phyloP scores from a whole-genome alignment of 2,113 vertebrate species.

The Hyla sarda region DNA sequence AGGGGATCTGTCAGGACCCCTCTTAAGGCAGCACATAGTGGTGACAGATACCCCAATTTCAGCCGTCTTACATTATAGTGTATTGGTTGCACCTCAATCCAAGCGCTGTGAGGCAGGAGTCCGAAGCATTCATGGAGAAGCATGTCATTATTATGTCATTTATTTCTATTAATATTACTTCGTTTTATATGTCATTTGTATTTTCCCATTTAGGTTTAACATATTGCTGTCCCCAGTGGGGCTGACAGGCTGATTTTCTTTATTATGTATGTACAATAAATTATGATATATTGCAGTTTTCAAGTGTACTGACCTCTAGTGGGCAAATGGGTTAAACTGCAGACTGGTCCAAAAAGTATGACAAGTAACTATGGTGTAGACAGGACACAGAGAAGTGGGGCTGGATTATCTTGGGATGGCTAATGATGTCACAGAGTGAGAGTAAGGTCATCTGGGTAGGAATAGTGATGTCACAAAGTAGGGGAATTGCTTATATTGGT shows the following conservation, averaged over 20 bases:
- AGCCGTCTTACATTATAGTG: too few species aligned
- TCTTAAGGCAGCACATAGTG: too few species aligned
- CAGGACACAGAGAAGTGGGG: too few species aligned
- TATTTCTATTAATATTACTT: not conserved
- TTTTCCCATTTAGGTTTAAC: not conserved
- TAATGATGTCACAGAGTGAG: not conserved
- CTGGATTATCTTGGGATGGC: not conserved
- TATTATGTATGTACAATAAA: not conserved
- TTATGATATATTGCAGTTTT: not conserved
- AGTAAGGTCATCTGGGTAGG: too few species aligned
- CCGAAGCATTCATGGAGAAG: too few species aligned
- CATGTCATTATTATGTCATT: not conserved
- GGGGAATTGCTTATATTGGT: too few species aligned
- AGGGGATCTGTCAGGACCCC: too few species aligned
- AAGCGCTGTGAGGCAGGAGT: too few species aligned
- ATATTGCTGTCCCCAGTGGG: not conserved
- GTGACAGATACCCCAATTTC: too few species aligned
- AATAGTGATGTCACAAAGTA: not conserved
- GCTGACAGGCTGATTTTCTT: not conserved
- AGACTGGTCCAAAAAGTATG: not conserved
- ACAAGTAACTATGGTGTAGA: not conserved
- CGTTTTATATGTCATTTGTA: too few species aligned
- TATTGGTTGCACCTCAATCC: too few species aligned
- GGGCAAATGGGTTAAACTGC: not conserved
- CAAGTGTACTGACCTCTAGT: not conserved